phyloP scores from a whole-genome alignment of 2,797 vertebrate species.

The Argyrosomus regius region DNA sequence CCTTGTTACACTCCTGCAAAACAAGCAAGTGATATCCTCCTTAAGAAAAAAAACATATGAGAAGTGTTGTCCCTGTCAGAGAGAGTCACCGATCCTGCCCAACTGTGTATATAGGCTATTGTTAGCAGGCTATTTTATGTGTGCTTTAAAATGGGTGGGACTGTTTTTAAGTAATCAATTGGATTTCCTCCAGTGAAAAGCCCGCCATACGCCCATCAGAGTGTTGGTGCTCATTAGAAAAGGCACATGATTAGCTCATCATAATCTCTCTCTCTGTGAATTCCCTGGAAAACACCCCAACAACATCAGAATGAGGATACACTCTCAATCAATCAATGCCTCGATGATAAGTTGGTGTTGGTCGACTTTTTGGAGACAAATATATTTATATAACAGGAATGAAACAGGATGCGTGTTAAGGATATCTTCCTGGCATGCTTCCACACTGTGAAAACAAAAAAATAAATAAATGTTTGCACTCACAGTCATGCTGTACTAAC shows the following conservation, averaged over 20 bases:
- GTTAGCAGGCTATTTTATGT: constrained; percentile 57
- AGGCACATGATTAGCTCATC: constrained; percentile 56
- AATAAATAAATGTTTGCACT: not conserved
- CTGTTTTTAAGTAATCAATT: constrained; percentile 59
- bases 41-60: constrained; percentile 1
- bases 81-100: constrained; percentile 45
- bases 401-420: constrained; percentile 81
- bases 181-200: constrained; percentile 43
- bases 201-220: constrained; percentile 2
- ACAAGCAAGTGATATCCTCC: constrained; percentile 37
- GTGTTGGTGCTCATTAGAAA: constrained; percentile 1
- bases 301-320: not conserved
- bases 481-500: not conserved
- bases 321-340: not conserved
- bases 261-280: constrained; percentile 46
- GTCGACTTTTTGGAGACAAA: constrained; percentile 20
- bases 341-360: constrained; percentile 7
- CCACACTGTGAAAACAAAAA: constrained; percentile 12
- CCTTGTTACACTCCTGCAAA: constrained; percentile 50
- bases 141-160: constrained; percentile 79
- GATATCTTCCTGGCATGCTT: constrained; percentile 63
- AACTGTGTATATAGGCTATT: constrained; percentile 52
- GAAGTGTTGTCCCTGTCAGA: constrained; percentile 18
- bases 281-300: not conserved
- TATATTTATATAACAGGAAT: not conserved